Conservation (phyloP, 2,113 vertebrate genomes). For the Centropus unirufus region DNA sequence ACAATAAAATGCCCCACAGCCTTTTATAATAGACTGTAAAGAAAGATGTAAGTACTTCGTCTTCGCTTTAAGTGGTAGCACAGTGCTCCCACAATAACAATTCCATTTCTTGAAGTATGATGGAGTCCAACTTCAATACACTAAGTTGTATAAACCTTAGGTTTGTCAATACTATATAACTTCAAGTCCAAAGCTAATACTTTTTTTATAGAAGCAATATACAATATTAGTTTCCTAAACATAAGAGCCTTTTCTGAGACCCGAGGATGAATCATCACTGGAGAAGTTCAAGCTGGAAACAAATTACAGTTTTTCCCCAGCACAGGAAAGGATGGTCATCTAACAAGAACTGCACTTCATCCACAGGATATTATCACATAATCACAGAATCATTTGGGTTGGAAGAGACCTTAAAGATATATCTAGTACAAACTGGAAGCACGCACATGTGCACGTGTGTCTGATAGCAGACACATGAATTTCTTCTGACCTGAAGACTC, state of each 20-base stretch:
- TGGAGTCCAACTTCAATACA: not conserved
- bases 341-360: not conserved
- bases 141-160: not conserved
- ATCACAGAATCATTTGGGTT: too few relatives aligned
- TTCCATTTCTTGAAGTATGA: not conserved
- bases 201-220: not conserved
- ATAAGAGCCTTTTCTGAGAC: not conserved
- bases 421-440: too few relatives aligned
- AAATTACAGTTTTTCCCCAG: not conserved
- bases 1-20: slow-evolving; percentile 1
- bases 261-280: not conserved
- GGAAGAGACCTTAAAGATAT: too few relatives aligned
- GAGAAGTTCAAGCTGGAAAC: not conserved
- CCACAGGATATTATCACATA: not conserved
- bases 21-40: not conserved
- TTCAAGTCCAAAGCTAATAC: not conserved
- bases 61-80: not conserved
- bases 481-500: not conserved
- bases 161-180: not conserved
- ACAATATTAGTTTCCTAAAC: not conserved
- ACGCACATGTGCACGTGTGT: too few relatives aligned
- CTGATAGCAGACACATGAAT: not conserved
- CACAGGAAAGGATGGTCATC: not conserved
- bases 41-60: not conserved
- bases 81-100: not conserved